Conservation (phyloP, 2,113 vertebrate genomes). For the Aepyceros melampus region DNA sequence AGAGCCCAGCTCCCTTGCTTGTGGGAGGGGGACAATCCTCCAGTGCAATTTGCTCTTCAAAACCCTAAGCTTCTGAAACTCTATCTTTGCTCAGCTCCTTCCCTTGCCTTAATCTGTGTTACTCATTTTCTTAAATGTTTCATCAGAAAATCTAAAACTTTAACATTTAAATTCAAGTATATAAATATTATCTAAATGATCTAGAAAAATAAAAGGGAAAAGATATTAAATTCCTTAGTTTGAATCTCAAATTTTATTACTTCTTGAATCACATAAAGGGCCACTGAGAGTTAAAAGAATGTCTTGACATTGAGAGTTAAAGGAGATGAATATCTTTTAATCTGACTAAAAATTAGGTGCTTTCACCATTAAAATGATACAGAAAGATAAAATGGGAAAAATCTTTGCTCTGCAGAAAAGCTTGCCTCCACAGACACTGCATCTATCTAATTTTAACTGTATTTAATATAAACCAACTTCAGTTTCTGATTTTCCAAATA, state of each 20-base stretch:
- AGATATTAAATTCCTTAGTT: not conserved
- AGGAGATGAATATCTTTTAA: not conserved
- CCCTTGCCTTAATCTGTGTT: not conserved
- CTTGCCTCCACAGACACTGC: not conserved
- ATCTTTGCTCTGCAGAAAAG: not conserved
- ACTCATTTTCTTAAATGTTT: not conserved
- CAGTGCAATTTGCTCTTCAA: not conserved
- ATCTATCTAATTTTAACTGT: not conserved
- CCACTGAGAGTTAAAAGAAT: not conserved
- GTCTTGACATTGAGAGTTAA: not conserved
- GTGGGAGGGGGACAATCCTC: not conserved
- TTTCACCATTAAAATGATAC: conserved; percentile 4
- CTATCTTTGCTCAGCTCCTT: not conserved
- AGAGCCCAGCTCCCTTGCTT: not conserved
- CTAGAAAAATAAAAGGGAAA: not conserved
- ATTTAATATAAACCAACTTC: conserved; percentile 22
- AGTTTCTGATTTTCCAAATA: conserved; percentile 40
- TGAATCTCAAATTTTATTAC: conserved; percentile 17
- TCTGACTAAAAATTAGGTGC: not conserved
- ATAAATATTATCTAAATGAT: not conserved
- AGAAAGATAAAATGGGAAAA: conserved; percentile 20
- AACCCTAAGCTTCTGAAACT: not conserved
- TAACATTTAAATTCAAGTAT: not conserved
- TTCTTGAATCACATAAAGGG: not conserved
- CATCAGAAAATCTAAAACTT: conserved; percentile 9